A percentile compares a stretch with the other conserved stretches of the same genome.
Evolutionary conservation across 2,888 invertebrate genomes (phyloP).

Genomic region (Aporophyla lueneburgensis): DNA sequence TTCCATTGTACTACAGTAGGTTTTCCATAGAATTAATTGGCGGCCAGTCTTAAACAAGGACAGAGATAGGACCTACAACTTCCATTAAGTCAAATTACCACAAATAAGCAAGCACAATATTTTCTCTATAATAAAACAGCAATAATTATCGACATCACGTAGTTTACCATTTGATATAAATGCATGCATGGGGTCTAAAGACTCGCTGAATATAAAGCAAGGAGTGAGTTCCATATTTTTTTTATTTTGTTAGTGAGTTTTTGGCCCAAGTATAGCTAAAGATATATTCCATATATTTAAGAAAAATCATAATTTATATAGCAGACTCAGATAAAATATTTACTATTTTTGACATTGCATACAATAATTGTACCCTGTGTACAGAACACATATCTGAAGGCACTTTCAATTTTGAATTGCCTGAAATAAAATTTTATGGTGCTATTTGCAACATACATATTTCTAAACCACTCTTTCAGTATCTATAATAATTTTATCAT

Average conservation of each 20-base stretch:
- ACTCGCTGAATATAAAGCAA: not conserved
- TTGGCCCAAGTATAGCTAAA: not conserved
- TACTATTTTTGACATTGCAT: constrained; percentile 28
- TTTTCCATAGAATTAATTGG: constrained; percentile 8
- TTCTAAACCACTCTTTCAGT: constrained; percentile 1
- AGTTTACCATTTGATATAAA: not conserved
- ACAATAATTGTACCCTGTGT: constrained; percentile 5
- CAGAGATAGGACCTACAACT: not conserved
- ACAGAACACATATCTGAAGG: constrained; percentile 38
- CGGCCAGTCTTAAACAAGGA: not conserved
- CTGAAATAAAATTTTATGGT: constrained; percentile 15
- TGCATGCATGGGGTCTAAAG: not conserved
- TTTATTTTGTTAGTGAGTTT: constrained; percentile 1
- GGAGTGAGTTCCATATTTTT: not conserved
- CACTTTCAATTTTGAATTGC: constrained; percentile 23
- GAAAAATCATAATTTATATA: not conserved
- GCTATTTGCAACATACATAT: not conserved
- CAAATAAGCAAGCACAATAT: constrained; percentile 13
- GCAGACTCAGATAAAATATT: constrained; percentile 17
- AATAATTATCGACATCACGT: constrained; percentile 13
- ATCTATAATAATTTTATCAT: constrained; percentile 1
- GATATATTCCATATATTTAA: not conserved
- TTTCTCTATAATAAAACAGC: constrained; percentile 3
- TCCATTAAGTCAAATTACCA: constrained; percentile 4
- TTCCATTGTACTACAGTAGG: constrained; percentile 45